A percentile compares a stretch with the other conserved stretches of the same genome.
phyloP scores from a whole-genome alignment of 1,140 invertebrate genomes.

The Scylla paramamosain region DNA sequence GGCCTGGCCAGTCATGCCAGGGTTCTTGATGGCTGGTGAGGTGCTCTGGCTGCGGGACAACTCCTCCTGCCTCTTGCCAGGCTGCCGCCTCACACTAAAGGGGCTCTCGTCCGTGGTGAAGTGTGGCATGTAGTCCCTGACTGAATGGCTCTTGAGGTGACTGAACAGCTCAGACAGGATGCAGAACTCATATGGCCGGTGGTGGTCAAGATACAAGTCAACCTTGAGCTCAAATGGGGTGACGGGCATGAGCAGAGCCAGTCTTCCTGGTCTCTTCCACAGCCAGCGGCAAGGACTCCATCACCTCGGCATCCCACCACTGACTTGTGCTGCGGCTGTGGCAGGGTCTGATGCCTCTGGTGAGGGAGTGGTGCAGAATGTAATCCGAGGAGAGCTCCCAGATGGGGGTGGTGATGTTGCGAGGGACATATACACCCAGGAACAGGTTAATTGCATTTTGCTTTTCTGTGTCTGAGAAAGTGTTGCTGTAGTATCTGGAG shows the following conservation, averaged over 20 bases:
- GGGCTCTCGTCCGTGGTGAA: conserved; percentile 91
- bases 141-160: conserved; percentile 88
- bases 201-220: conserved; percentile 91
- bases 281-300: conserved; percentile 87
- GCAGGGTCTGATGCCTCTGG: conserved; percentile 77
- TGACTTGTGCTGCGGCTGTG: conserved; percentile 81
- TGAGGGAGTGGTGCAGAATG: conserved; percentile 92
- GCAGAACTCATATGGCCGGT: conserved; percentile 89
- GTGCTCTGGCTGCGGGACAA: conserved; percentile 67
- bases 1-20: conserved; percentile 69
- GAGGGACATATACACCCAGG: conserved; percentile 93
- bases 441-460: conserved; percentile 99
- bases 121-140: conserved; percentile 92
- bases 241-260: conserved; percentile 85
- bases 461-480: conserved; percentile 99
- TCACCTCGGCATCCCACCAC: conserved; percentile 90
- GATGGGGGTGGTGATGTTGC: conserved; percentile 87
- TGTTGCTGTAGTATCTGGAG: conserved; percentile 99
- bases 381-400: conserved; percentile 96
- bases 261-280: conserved; percentile 87
- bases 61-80: conserved; percentile 87
- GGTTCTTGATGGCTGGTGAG: conserved; percentile 54
- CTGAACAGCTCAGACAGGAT: conserved; percentile 85
- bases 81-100: conserved; percentile 87
- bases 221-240: conserved; percentile 83